Percentiles rank a stretch among this genome's conserved stretches.
phyloP scores from a whole-genome alignment of 2,113 vertebrate genomes.

The Pelmatolapia mariae region DNA sequence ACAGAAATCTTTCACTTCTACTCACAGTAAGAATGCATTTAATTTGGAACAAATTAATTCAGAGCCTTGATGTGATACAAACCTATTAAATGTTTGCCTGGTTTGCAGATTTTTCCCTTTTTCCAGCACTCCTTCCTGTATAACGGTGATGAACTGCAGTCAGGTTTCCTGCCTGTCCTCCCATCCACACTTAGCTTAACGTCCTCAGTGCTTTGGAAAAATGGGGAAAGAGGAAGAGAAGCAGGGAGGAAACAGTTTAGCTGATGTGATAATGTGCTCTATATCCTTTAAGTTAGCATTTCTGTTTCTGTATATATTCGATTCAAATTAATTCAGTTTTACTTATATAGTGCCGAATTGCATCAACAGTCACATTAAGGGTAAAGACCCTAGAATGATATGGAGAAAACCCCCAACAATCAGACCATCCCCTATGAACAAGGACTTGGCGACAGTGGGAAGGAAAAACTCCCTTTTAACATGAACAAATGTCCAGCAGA shows the following conservation, averaged over 20 bases:
- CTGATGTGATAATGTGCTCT: neutral
- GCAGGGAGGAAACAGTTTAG: neutral
- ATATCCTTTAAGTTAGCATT: neutral
- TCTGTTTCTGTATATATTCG: neutral
- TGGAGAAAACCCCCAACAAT: neutral
- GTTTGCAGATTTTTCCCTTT: neutral
- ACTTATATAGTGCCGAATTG: neutral
- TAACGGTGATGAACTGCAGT: slow-evolving; percentile 19
- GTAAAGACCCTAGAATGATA: neutral
- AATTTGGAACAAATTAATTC: neutral
- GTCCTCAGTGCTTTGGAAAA: slow-evolving; percentile 27
- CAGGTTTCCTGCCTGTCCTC: slow-evolving; percentile 33
- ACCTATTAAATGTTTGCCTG: neutral
- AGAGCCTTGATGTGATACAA: neutral
- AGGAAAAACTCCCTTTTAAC: neutral
- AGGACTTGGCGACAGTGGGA: neutral
- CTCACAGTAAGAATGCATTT: neutral
- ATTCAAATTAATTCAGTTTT: neutral
- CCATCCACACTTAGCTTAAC: slow-evolving; percentile 29
- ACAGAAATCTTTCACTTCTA: neutral
- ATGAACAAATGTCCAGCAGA: neutral
- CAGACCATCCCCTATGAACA: neutral
- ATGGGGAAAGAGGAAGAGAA: neutral
- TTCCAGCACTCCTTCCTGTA: slow-evolving; percentile 35
- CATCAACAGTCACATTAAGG: neutral